Percentiles rank a stretch among this genome's conserved stretches.
Evolutionary conservation across 2,113 vertebrate genomes (phyloP).

Genomic region (Sinocyclocheilus anshuiensis): DNA sequence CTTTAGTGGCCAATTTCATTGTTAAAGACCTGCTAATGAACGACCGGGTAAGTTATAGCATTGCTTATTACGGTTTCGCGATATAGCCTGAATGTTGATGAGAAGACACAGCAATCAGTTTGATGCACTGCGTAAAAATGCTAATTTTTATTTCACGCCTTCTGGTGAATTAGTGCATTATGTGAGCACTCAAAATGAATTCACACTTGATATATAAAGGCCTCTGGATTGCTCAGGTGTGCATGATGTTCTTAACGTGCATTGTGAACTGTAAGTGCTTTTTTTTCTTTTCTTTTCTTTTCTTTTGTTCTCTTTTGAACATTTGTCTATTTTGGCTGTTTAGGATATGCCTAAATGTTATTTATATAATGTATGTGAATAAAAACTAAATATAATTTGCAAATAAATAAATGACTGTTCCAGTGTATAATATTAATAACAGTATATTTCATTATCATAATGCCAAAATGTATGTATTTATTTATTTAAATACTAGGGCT

Average conservation of each 20-base stretch:
- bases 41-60: slow-evolving; percentile 66
- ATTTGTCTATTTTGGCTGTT: not conserved
- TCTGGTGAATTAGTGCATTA: not conserved
- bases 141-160: not conserved
- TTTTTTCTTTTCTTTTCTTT: not conserved
- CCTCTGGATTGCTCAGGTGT: not conserved
- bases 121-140: slow-evolving; percentile 4
- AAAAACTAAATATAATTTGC: not conserved
- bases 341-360: not conserved
- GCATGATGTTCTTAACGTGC: not conserved
- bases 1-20: slow-evolving; percentile 95
- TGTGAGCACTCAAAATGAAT: not conserved
- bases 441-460: not conserved
- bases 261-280: not conserved
- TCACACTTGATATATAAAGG: not conserved
- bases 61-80: not conserved
- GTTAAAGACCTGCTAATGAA: slow-evolving; percentile 98
- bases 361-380: not conserved
- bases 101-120: not conserved
- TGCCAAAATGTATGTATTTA: not conserved
- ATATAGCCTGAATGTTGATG: not conserved
- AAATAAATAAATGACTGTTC: not conserved
- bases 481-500: too few species aligned
- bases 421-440: not conserved
- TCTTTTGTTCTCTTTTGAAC: not conserved